Conservation (phyloP, 2,888 invertebrate species). For the Diplolepis rosae region DNA sequence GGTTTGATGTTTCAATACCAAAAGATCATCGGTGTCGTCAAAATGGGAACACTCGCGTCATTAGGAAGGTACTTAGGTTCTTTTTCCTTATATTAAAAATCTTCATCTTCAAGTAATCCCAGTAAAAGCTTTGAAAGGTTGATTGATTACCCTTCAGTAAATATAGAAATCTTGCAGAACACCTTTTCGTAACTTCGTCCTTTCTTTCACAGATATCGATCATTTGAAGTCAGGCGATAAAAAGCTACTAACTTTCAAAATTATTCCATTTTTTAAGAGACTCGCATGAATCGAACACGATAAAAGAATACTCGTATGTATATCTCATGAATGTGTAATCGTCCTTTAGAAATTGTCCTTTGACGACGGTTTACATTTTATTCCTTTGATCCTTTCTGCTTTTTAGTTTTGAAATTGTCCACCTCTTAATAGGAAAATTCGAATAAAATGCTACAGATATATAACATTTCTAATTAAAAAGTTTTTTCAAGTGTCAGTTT, state of each 20-base stretch:
- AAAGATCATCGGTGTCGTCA: neutral
- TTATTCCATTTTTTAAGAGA: neutral
- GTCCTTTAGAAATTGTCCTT: neutral
- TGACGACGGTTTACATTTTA: neutral
- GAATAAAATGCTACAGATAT: no score
- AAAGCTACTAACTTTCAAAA: neutral
- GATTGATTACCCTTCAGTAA: slow-evolving; percentile 18
- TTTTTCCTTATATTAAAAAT: slow-evolving; percentile 16
- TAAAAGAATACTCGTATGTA: neutral
- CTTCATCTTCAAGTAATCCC: slow-evolving; percentile 2
- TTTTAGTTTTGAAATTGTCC: neutral
- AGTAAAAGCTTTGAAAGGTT: slow-evolving; percentile 2
- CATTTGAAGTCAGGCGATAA: neutral
- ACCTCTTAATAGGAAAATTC: no score
- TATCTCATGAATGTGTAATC: neutral
- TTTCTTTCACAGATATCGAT: neutral
- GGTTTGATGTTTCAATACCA: neutral
- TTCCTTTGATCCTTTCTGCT: neutral
- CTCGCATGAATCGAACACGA: neutral
- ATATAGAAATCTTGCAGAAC: slow-evolving; percentile 2
- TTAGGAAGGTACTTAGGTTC: neutral
- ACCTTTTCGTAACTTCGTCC: neutral
- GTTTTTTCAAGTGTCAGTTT: no score
- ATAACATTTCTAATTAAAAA: no score
- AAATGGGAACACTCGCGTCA: neutral